Evolutionary conservation across 2,888 invertebrate genomes (phyloP), one percentile per base, ranked within the genome.

Genomic region (Caenorhabditis sp.): DNA sequence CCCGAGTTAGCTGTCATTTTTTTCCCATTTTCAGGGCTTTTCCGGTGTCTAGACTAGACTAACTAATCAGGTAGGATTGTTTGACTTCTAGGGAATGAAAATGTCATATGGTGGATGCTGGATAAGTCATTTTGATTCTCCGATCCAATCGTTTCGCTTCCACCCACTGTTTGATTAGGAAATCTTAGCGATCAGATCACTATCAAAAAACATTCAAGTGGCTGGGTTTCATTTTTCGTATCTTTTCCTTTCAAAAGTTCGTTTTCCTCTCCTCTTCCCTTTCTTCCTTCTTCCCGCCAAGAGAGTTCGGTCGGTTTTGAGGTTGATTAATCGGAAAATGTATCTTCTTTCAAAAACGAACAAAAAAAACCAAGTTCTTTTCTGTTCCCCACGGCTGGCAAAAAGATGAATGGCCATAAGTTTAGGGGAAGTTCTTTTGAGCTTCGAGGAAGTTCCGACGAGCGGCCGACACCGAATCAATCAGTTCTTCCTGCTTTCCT

Each of bases 281-380:
- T n/a, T 55, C 18, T 40, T 24, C 11, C 26, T 44, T 40, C 3
- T 26, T 44, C 20, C 22, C 9, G 15, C 8, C 28, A 32, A 40
- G 13, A 40, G 47, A 3, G 64, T 51, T 68, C n/a, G n/a, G n/a
- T n/a, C n/a, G n/a, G n/a, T 56, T 28, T 53, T 24, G 55, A 71
- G 50, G 58, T 79, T 79, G 79, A 79, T 79, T 79, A 79, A 79
- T 79, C 65, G 70, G 22, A 78, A 65, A 20, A 78, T 78, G 78
- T 78, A 60, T 70, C 70, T 78, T 70, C 28, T 26, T 18, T 24
- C 37, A 44, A 37, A 64, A 64, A 37, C n/a, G 22, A 13, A 18
- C 53, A 64, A 65, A 70, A 62, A 71, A 62, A 62, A 71, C 44
- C 62, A 71, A 65, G 44, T 24, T 26, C 47, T 40, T n/a, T n/a